These are phyloP conservation scores for Peromyscus melanophrys DNA, from an alignment of 2,797 vertebrate species.

Conservation along the genomic window DNA sequence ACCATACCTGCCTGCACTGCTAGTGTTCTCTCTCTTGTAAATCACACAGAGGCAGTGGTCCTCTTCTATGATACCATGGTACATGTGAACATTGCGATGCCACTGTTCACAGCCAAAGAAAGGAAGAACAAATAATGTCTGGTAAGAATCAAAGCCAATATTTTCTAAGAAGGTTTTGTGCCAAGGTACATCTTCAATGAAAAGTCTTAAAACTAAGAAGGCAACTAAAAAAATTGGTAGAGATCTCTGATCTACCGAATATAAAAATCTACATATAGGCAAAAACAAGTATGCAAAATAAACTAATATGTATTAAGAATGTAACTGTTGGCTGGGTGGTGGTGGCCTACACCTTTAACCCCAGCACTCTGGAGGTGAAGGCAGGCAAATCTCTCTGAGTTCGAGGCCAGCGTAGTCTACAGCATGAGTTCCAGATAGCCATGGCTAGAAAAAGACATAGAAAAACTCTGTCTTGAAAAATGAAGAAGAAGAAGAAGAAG, in stretches of 20 bases:
- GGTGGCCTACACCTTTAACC: neutral
- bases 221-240: neutral
- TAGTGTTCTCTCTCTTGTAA: neutral
- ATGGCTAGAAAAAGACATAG: neutral
- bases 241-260: neutral
- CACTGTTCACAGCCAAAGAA: neutral
- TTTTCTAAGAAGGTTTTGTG: neutral
- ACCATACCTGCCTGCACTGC: no score
- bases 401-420: neutral
- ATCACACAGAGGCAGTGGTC: neutral
- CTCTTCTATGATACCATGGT: neutral
- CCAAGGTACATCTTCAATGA: neutral
- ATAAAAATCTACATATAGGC: neutral
- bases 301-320: neutral
- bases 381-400: neutral
- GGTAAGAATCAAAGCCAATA: neutral
- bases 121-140: neutral
- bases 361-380: neutral
- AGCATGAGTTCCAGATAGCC: neutral
- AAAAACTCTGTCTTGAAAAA: neutral
- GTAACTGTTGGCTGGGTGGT: neutral
- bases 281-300: neutral
- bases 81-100: no score
- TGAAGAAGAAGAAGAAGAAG: no score
- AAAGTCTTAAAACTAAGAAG: neutral